These are phyloP conservation scores for Bombus confusus DNA, from an alignment of 1,140 invertebrate species.

Conservation along the genomic window DNA sequence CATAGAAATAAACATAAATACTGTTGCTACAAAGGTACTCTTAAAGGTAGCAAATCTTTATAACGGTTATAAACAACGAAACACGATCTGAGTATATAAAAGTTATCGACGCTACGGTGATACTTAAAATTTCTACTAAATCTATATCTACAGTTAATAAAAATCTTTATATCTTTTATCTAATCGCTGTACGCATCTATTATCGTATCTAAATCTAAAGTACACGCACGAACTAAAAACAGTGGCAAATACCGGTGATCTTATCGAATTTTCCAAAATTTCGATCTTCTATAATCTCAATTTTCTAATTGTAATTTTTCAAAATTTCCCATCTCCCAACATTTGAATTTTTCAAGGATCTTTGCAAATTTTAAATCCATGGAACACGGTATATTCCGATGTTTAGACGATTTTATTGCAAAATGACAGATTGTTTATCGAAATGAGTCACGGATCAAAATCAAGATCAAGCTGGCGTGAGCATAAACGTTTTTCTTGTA, in stretches of 20 bases:
- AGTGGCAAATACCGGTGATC: background rate
- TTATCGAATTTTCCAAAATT: background rate
- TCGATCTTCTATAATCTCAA: background rate
- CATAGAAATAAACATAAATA: too few species aligned
- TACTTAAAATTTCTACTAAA: background rate
- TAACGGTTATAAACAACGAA: background rate
- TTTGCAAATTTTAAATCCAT: too few species aligned
- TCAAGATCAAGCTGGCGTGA: background rate
- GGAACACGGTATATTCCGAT: background rate
- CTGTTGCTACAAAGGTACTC: background rate
- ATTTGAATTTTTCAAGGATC: too few species aligned
- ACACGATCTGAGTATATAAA: background rate
- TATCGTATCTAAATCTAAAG: too few species aligned
- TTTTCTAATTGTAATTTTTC: background rate
- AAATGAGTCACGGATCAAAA: background rate
- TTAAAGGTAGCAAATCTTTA: background rate
- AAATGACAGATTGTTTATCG: background rate
- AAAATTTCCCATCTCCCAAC: accelerated
- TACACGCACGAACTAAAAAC: background rate
- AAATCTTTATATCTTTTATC: background rate
- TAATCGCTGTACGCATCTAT: background rate
- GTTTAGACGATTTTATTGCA: background rate
- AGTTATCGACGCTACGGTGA: background rate
- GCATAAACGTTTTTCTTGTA: background rate
- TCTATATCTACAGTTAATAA: background rate